Evolutionary conservation across 1,140 invertebrate species (phyloP), one percentile per base, ranked within the genome.

Genomic region (Phocides pigmalion): DNA sequence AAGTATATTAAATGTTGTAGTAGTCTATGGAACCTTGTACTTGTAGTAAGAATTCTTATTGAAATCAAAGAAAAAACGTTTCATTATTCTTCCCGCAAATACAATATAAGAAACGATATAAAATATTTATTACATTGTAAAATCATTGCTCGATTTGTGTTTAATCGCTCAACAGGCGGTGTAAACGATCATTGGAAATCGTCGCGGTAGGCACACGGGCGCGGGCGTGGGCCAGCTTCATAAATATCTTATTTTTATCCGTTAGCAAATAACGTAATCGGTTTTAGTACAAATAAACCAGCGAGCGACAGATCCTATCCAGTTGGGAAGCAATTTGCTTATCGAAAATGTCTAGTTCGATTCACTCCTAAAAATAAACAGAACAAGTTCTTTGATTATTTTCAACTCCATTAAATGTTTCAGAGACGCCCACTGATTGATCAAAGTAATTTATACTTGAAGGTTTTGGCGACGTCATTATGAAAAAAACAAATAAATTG

Each of bases 291-390:
- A 51, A 51, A 51, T 16, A 51, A 51, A 51, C 19, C 49, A 14
- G 9, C 49, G 20, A 8, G 2, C n/a, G 28, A 51, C 37, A 28
- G 37, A 42, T 19, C 35, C 37, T 56, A 12, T 41, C 12, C 25
- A 51, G 11, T 25, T 42, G 20, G 53, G 42, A 42, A 56, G 53
- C 53, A 56, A 56, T 56, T 56, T 56, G 49, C 49, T 51, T 51
- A 37, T 37, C 28, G 49, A 51, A 25, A 16, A 16, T 50, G 15
- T 32, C 49, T 37, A 37, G 49, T 51, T 51, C 16, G 28, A 16
- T 17, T 35, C 49, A n/a, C 25, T 51, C 15, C 9, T 32, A 37
- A 51, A 32, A 51, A 51, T 51, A 51, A 51, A 51, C 32, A 51
- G 32, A 35, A 35, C 8, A 49, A 49, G 46, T 51, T 37, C 49